phyloP scores from a whole-genome alignment of 2,888 invertebrate species.

The Drosophila lutescens region DNA sequence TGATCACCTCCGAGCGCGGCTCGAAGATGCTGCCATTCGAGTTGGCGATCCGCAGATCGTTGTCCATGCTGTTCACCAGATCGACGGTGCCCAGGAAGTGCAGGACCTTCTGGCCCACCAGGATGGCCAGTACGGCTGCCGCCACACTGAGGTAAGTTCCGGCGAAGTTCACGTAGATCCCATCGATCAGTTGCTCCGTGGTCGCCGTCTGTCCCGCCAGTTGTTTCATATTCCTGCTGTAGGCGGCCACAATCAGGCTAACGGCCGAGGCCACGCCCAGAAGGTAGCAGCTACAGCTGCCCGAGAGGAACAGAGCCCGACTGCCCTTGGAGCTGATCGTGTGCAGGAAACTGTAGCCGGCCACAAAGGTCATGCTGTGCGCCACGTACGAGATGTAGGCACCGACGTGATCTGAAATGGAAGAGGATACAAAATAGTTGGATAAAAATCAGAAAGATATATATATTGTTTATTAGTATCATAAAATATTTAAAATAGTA shows the following conservation, averaged over 20 bases:
- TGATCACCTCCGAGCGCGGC: conserved; percentile 74
- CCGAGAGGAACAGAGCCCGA: conserved; percentile 74
- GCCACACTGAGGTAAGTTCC: conserved; percentile 75
- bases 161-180: conserved; percentile 80
- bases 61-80: conserved; percentile 77
- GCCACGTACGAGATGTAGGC: conserved; percentile 80
- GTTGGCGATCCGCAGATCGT: conserved; percentile 80
- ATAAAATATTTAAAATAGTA: too few relatives aligned
- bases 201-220: conserved; percentile 47
- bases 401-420: conserved; percentile 74
- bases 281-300: conserved; percentile 77
- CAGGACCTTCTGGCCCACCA: conserved; percentile 74
- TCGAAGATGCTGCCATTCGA: conserved; percentile 82
- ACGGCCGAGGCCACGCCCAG: conserved; percentile 79
- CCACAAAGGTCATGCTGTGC: conserved; percentile 80
- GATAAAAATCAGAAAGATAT: too few relatives aligned
- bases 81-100: conserved; percentile 78
- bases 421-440: too few relatives aligned
- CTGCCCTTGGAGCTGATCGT: conserved; percentile 74
- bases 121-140: conserved; percentile 58
- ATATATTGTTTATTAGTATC: too few relatives aligned
- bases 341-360: conserved; percentile 77
- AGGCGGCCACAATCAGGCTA: conserved; percentile 72
- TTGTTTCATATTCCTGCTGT: conserved; percentile 57
- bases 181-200: conserved; percentile 61